These are phyloP conservation scores for Imbricaverruca yamaguchii DNA, from an alignment of 2,888 invertebrate species.

Conservation along the genomic window DNA sequence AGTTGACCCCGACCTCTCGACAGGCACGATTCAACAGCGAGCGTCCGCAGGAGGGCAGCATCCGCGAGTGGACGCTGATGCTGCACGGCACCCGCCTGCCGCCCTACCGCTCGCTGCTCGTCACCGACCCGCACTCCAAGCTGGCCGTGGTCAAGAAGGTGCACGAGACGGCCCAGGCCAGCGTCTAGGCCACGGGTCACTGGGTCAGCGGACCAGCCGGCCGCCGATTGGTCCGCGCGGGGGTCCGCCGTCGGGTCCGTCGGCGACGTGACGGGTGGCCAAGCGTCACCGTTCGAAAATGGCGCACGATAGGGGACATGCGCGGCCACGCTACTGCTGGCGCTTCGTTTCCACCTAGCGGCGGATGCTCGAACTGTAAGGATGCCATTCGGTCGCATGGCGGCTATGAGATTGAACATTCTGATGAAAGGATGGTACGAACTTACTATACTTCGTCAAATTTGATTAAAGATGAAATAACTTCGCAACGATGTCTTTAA, in stretches of 20 bases:
- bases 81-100: constrained; percentile 92
- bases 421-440: too few relatives aligned
- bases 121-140: constrained; percentile 87
- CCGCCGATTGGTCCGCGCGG: constrained; percentile 44
- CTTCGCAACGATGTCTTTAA: too few relatives aligned
- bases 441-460: too few relatives aligned
- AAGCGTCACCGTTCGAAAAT: too few relatives aligned
- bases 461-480: too few relatives aligned
- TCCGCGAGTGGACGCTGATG: constrained; percentile 95
- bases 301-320: too few relatives aligned
- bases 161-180: constrained; percentile 67
- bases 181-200: constrained; percentile 57
- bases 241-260: constrained; percentile 64
- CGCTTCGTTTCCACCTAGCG: too few relatives aligned
- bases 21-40: constrained; percentile 73
- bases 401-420: too few relatives aligned
- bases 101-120: constrained; percentile 83
- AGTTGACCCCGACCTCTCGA: constrained; percentile 30
- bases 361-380: too few relatives aligned
- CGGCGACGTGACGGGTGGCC: not conserved
- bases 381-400: too few relatives aligned
- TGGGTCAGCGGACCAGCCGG: constrained; percentile 61
- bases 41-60: constrained; percentile 67
- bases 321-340: too few relatives aligned
- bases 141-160: constrained; percentile 95